Conservation (phyloP, 2,113 vertebrate species). For the Polyodon spathula region DNA sequence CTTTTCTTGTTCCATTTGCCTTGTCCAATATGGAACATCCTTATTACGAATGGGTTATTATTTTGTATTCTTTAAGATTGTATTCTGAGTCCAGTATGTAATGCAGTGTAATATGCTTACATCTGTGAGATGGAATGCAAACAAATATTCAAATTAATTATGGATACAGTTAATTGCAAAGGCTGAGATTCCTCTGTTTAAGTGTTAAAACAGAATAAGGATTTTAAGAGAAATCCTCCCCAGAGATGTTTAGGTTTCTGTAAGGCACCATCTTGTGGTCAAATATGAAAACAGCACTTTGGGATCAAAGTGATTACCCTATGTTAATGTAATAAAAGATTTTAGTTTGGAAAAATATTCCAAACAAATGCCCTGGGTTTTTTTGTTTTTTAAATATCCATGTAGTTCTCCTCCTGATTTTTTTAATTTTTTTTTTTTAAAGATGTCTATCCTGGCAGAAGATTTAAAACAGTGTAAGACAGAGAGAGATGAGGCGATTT, state of each 20-base stretch:
- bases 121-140: background rate
- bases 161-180: background rate
- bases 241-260: no score
- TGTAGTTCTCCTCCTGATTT: background rate
- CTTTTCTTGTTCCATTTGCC: no score
- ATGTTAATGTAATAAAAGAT: background rate
- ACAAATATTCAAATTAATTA: background rate
- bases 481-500: conserved; percentile 70
- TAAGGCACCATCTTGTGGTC: conserved; percentile 22
- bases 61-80: background rate
- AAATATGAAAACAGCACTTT: conserved; percentile 6
- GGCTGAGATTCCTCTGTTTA: background rate
- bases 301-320: background rate
- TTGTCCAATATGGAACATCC: background rate
- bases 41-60: background rate
- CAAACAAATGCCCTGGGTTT: background rate
- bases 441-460: conserved; percentile 70
- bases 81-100: background rate
- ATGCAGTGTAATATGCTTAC: background rate
- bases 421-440: conserved; percentile 19
- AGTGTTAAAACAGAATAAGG: no score
- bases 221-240: no score
- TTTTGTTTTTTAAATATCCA: background rate
- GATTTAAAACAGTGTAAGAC: conserved; percentile 65
- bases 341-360: background rate